Percentiles rank a stretch among this genome's conserved stretches.
Conservation (phyloP, 2,888 invertebrate genomes). For the Palloptera scutellata region DNA sequence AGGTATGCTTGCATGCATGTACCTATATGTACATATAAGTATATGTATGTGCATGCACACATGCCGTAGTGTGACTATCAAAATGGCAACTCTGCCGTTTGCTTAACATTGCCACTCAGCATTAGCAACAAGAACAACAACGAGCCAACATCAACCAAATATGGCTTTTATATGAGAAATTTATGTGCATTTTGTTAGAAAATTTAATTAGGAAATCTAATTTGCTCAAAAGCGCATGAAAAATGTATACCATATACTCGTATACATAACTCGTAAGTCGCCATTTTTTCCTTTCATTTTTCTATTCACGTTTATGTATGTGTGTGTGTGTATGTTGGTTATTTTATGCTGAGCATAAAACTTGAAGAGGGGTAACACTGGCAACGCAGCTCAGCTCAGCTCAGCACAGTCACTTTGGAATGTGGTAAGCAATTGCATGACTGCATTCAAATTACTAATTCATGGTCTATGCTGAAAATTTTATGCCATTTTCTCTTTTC, state of each 20-base stretch:
- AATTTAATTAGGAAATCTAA: slow-evolving; percentile 65
- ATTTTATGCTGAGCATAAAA: slow-evolving; percentile 34
- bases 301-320: slow-evolving; percentile 23
- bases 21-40: not conserved
- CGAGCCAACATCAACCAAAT: not conserved
- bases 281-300: slow-evolving; percentile 13
- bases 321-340: slow-evolving; percentile 33
- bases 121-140: slow-evolving; percentile 10
- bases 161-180: slow-evolving; percentile 1
- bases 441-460: slow-evolving; percentile 60
- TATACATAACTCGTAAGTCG: slow-evolving; percentile 1
- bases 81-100: slow-evolving; percentile 26
- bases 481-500: slow-evolving; percentile 30
- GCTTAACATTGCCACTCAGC: slow-evolving; percentile 43
- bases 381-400: no score
- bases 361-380: no score
- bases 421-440: slow-evolving; percentile 49
- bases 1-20: not conserved
- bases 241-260: no score
- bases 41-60: slow-evolving; percentile 11
- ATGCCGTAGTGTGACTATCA: slow-evolving; percentile 19
- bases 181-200: slow-evolving; percentile 57
- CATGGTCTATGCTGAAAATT: slow-evolving; percentile 43
- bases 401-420: not conserved
- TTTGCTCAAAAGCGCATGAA: slow-evolving; percentile 65